Evolutionary conservation across 2,797 vertebrate species (phyloP), one percentile per base, ranked within the genome.

Genomic region (Sebastes alutus): DNA sequence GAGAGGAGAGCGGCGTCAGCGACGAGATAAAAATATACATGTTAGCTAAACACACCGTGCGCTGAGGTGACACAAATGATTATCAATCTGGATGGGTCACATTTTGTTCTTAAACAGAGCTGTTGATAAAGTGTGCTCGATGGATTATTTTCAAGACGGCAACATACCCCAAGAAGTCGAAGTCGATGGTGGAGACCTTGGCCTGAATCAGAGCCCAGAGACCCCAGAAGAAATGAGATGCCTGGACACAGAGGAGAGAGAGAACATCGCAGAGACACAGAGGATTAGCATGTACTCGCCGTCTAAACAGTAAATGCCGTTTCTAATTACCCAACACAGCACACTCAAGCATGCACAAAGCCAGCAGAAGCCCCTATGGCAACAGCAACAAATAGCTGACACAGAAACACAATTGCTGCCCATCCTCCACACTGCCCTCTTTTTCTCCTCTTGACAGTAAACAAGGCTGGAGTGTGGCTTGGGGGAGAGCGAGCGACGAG

Each of bases 121-220:
- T 5, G 6, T 1, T 59, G 10, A 69, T 42, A 2, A 64, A 73
- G 29, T 12, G 13, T 6, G 30, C 2, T 22, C 32, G 4, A 14
- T 13, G 16, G 7, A 65, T 83, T 76, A 55, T 67, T 78, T 78
- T 54, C 6, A 71, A 75, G 30, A 10, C 30, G 23, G 9, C 32
- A 54, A 95, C 97, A 85, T 94, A 99, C 97, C 97, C 97, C 90
- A 99, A 93, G 92, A 98, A 99, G 94, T 99, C 98, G 60, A 99
- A 99, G 83, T 98, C 97, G 75, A 99, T 99, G 89, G 97, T 97
- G 70, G 98, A 99, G 86, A 98, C 97, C 92, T 97, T 97, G 83
- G 97, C 97, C 94, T 99, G 98, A 94, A 99, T 99, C 87, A 99
- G 92, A 87, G 98, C 97, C 98, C 98, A 99, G 63, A 99, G 89